Base-by-base conservation (phyloP, 2,888 invertebrate genomes). In the Andrena dorsata region DNA sequence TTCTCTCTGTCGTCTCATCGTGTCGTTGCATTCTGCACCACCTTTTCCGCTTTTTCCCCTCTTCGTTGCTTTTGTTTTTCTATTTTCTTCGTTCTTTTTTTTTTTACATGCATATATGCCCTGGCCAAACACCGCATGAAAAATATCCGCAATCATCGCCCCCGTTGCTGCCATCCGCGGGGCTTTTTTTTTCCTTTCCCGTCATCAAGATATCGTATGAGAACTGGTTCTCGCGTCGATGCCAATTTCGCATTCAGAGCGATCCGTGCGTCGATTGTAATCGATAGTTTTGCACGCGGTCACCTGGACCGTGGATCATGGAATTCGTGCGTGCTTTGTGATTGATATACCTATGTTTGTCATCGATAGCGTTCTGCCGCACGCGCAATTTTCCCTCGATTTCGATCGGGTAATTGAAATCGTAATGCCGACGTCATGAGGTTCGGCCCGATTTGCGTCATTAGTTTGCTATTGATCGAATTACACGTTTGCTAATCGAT, bases 231-330 rank as follows among this genome's bases (percentile, higher is more conserved):
- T 77, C 69, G 53, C 51, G 49, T 70, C 61, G 74, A 85, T 90
- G 80, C 89, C 86, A 89, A 90, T 90, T 89, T 88, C 86, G 68
- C 60, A 79, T 81, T 68, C 76, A 77, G 51, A 30, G 47, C 61
- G 75, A 73, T 69, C 75, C 80, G 58, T 65, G 70, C 80, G 73
- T 69, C 86, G 86, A 90, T 90, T 85, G 91, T 86, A 92, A 92
- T 88, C 89, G 90, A 92, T 91, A 92, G 84, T 82, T 85, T 90
- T 92, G 91, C 89, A 81, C 79, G 73, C 66, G 77, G 69, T 85
- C 73, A 71, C 71, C 66, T 74, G 80, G 82, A 78, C 58, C 74
- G 53, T 30, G 61, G 51, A 82, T 64, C 61, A 71, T 49, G 76
- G 80, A 82, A 88, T 85, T 30, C 58, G 58, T 70, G 71, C 63